These are phyloP conservation scores for Electrophaes corylata DNA, from an alignment of 2,888 invertebrate species.

Conservation along the genomic window DNA sequence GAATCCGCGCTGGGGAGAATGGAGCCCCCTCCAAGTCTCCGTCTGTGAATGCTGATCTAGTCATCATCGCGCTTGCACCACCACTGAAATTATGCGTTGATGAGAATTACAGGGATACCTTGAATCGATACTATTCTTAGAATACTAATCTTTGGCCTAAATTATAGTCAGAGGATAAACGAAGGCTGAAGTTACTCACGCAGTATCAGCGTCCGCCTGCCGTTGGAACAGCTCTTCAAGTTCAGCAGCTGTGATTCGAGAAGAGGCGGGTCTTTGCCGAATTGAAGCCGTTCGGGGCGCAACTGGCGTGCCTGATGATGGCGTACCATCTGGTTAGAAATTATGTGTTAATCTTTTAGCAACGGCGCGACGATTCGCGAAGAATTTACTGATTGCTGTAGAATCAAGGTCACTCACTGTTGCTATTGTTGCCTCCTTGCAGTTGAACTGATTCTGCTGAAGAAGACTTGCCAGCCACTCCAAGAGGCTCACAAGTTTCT, in stretches of 20 bases:
- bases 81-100: slow-evolving; percentile 49
- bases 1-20: slow-evolving; percentile 87
- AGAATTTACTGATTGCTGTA: background rate
- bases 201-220: slow-evolving; percentile 87
- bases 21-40: slow-evolving; percentile 84
- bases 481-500: slow-evolving; percentile 87
- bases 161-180: no score
- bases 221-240: slow-evolving; percentile 96
- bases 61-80: slow-evolving; percentile 87
- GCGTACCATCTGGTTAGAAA: slow-evolving; percentile 57
- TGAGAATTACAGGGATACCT: no score
- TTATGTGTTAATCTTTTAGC: background rate
- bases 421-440: slow-evolving; percentile 79
- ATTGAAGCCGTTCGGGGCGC: slow-evolving; percentile 96
- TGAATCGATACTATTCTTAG: no score
- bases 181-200: slow-evolving; percentile 47
- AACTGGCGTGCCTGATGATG: slow-evolving; percentile 85
- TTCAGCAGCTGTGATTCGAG: slow-evolving; percentile 95
- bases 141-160: slow-evolving; percentile 7
- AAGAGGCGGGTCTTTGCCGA: slow-evolving; percentile 93
- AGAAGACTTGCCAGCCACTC: slow-evolving; percentile 88
- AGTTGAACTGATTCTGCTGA: slow-evolving; percentile 92
- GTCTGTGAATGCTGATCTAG: slow-evolving; percentile 89
- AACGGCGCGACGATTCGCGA: no score
- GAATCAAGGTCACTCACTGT: slow-evolving; percentile 40